Base-by-base conservation (phyloP, 1,140 invertebrate species). In the Cataglyphis hispanica region DNA sequence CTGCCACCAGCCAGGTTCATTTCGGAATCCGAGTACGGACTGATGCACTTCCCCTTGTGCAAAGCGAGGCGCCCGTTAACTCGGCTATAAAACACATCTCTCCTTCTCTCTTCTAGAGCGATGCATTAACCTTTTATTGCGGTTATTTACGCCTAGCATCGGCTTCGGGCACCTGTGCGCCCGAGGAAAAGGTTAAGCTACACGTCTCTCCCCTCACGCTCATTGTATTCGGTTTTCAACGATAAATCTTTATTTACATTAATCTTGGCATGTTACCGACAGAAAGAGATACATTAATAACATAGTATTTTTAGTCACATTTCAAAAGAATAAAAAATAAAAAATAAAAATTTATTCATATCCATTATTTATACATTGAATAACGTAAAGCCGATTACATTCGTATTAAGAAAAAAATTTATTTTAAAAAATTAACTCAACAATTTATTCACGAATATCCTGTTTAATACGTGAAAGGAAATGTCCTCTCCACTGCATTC, bases 81-180 rank as follows among this genome's bases (percentile, higher is more conserved):
- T 46, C 50, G 70, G 22, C 81, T 77, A 58, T 75, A 84, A 83
- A 86, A 80, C 76, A 27, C 16, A 25, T 37, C 56, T 76, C 25
- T 31, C 58, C 60, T 27, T 37, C 37, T 76, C 60, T 31, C 34
- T 50, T 40, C 25, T 56, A 43, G 40, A 67, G 27, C 60, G 40
- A 77, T 70, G 70, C 72, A 85, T 87, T 87, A 85, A 69, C 53
- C 72, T 70, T 87, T 85, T 87, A 85, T 67, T 56, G 53, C 56
- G 70, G 85, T 40, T 84, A 75, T 86, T 86, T 84, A 74, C 72
- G 61, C 43, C 31, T 46, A n/a, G 53, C 34, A 22, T 40, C 46
- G 67, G 25, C 78, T 37, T 60, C 53, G 53, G 27, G 67, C 67
- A 61, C 61, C 37, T 27, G 67, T 34, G 50, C 64, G 50, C 64